Evolutionary conservation across 2,888 invertebrate genomes (phyloP).

Genomic region (Sipha maydis): DNA sequence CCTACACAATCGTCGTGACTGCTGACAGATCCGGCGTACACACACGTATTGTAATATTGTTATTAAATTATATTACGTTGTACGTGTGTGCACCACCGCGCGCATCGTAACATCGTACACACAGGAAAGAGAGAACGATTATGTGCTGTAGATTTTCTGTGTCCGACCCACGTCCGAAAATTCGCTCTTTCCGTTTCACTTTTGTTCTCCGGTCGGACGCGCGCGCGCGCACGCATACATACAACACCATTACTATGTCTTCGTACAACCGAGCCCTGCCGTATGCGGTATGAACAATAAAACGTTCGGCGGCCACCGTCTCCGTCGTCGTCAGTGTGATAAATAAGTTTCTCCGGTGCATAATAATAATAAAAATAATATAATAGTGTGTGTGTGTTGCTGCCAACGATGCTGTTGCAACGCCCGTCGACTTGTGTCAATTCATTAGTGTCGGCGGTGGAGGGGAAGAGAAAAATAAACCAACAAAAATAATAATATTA

Average conservation of each 20-base stretch:
- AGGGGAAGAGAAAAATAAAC: background rate
- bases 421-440: background rate
- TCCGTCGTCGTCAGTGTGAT: constrained; percentile 16
- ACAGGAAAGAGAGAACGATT: constrained; percentile 29
- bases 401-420: background rate
- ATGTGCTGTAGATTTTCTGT: background rate
- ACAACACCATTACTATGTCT: background rate
- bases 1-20: background rate
- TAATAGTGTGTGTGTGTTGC: background rate
- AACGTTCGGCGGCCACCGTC: background rate
- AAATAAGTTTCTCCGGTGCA: constrained; percentile 42
- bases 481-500: background rate
- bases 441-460: background rate
- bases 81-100: background rate
- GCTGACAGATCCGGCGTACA: constrained; percentile 18
- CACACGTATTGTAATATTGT: background rate
- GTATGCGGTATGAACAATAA: background rate
- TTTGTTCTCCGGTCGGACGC: constrained; percentile 44
- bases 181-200: constrained; percentile 6
- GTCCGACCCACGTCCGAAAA: constrained; percentile 43
- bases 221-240: no score
- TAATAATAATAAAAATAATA: background rate
- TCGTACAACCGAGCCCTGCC: no score
- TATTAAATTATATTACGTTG: no score
- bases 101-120: background rate